Evolutionary conservation across 2,113 vertebrate genomes (phyloP), one percentile per base, ranked within the genome.

Genomic region (Paramisgurnus dabryanus): DNA sequence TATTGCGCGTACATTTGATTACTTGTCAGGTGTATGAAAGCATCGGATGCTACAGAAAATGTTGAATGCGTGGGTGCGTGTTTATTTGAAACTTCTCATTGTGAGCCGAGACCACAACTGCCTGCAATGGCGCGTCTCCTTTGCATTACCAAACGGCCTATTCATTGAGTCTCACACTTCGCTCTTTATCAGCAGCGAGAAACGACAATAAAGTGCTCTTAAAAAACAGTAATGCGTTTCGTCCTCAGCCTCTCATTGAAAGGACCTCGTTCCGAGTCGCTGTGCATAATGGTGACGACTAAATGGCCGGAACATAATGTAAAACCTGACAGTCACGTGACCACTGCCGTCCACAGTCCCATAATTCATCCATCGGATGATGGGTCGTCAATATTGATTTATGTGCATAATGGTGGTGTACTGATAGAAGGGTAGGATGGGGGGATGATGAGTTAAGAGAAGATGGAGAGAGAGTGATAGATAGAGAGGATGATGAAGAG

Each of bases 331-430:
- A 85, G 88, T 93, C 91, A 93, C 84, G 84, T 93, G 91, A 91
- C 88, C 87, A 73, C 50, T 71, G 87, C 89, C 83, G 90, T 84
- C 88, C 89, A 86, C 90, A 87, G 86, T 76, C 90, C 89, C 89
- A 90, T 92, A 91, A 93, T 93, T 92, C 90, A 91, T 92, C 89
- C 90, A 89, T 84, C 57, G 83, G 89, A 89, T 93, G 92, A 93
- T 92, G 90, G 91, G 86, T 92, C 87, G 90, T 93, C 92, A 93
- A 93, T 93, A 93, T 92, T 91, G 91, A 92, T 93, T 93, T 92
- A 93, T 93, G 92, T 93, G 92, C 92, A 91, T 90, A 93, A 93
- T 90, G 91, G 89, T 91, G 90, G 85, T 89, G 88, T 88, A 89
- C 90, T 93, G 91, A 93, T 93, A 93, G 92, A 92, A 93, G 90